These are phyloP conservation scores for Conops quadrifasciatus DNA, from an alignment of 2,888 invertebrate genomes.

Conservation along the genomic window DNA sequence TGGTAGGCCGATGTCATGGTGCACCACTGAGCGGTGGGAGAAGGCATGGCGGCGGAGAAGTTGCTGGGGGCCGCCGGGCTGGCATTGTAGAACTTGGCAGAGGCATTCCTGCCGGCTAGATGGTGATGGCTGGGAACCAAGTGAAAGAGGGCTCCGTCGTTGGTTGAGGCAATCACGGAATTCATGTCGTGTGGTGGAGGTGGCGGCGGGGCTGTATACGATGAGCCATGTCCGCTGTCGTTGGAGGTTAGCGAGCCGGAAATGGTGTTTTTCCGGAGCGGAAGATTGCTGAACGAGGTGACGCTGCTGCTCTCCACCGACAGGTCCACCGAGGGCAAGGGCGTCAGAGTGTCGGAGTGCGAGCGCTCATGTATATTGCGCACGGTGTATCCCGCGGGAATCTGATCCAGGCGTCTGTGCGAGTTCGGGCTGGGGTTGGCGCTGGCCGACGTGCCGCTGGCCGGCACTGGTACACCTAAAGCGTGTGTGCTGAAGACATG, in stretches of 20 bases:
- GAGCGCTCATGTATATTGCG: slow-evolving; percentile 85
- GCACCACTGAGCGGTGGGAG: slow-evolving; percentile 16
- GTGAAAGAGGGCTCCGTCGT: slow-evolving; percentile 25
- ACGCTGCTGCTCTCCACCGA: slow-evolving; percentile 96
- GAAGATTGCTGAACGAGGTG: slow-evolving; percentile 89
- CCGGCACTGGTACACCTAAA: slow-evolving; percentile 28
- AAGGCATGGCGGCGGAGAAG: slow-evolving; percentile 18
- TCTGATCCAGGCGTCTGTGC: slow-evolving; percentile 72
- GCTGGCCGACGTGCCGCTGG: slow-evolving; percentile 26
- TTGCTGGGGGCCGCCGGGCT: background rate
- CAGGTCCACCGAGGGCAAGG: slow-evolving; percentile 83
- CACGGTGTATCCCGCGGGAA: slow-evolving; percentile 68
- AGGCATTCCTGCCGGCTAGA: slow-evolving; percentile 14
- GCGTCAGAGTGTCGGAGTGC: slow-evolving; percentile 87
- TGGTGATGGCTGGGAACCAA: slow-evolving; percentile 29
- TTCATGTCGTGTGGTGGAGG: slow-evolving; percentile 7
- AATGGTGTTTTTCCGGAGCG: slow-evolving; percentile 82
- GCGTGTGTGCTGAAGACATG: slow-evolving; percentile 42
- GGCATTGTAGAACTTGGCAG: slow-evolving; percentile 9
- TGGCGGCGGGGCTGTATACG: slow-evolving; percentile 69
- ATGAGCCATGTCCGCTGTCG: slow-evolving; percentile 89
- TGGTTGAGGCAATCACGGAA: slow-evolving; percentile 12
- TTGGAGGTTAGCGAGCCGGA: slow-evolving; percentile 89
- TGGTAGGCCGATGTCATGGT: slow-evolving; percentile 12
- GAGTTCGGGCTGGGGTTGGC: slow-evolving; percentile 67